Evolutionary conservation across 2,888 invertebrate genomes (phyloP), one percentile per base, ranked within the genome.

Genomic region (Megaustenia siamemsis): DNA sequence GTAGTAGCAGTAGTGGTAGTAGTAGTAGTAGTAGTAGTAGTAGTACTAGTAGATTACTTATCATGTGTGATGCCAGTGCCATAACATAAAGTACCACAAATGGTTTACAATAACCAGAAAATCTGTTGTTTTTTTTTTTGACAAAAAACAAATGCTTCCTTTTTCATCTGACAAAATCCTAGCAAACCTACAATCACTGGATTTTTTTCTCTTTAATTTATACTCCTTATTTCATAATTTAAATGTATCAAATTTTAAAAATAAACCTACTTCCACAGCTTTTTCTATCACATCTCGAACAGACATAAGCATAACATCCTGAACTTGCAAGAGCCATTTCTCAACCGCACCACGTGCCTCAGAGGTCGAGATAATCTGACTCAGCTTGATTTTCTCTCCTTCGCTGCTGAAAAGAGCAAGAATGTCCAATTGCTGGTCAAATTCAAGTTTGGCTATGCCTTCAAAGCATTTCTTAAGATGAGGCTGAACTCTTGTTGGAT

Each of bases 361-460:
- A 0, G 96, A 96, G 0, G 98, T 98, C 63, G 96, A 96, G 89
- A 99, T 97, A 0, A 96, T 94, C 77, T 83, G 83, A 28, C 69
- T 77, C 0, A 83, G 69, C 38, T 77, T 56, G 53, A 93, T 97
- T 82, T 96, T 95, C 94, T 99, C 99, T 10, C 97, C 93, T 87
- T 94, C 94, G 86, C 97, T 96, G 1, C 98, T 98, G 90, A 95
- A 96, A 97, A 99, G 98, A 86, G 96, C 96, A 0, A 96, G 96
- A 0, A 98, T 97, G 86, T 98, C 97, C 92, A 98, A 94, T n/a
- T 97, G 96, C 78, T 96, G 96, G 35, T 97, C 97, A 93, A 98
- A 98, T 28, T 96, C 96, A 56, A 99, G 94, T 86, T 96, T 96
- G 24, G 97, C 97, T 87, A 99, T 98, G 10, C 98, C 98, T 94